Conservation (phyloP, 2,113 vertebrate species). For the Stomatorhinus ivindoensis region DNA sequence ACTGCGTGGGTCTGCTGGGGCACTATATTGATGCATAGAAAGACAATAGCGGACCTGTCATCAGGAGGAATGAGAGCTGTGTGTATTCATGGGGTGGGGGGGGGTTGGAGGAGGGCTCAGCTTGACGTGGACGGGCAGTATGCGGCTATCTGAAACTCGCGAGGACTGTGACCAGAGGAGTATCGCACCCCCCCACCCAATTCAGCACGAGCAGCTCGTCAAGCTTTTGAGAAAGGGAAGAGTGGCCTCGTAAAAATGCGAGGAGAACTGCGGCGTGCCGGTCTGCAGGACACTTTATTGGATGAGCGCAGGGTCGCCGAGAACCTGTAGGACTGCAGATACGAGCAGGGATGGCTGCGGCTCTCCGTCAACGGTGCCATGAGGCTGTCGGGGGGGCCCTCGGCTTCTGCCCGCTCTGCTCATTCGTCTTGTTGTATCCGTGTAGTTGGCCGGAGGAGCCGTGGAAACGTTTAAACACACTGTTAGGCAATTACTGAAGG, state of each 20-base stretch:
- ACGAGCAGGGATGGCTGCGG: slow-evolving; percentile 23
- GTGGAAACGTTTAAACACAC: background rate
- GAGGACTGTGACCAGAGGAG: slow-evolving; percentile 19
- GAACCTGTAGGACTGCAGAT: slow-evolving; percentile 15
- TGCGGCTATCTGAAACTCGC: slow-evolving; percentile 26
- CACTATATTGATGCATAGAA: background rate
- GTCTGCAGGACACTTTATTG: slow-evolving; percentile 38
- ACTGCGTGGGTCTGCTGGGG: background rate
- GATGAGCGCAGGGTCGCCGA: slow-evolving; percentile 42
- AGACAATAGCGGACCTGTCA: background rate
- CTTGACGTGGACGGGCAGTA: slow-evolving; percentile 22
- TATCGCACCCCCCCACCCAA: slow-evolving; percentile 4
- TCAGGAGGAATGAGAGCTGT: background rate
- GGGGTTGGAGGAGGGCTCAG: background rate
- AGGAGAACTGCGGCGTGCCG: slow-evolving; percentile 45
- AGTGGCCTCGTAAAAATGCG: slow-evolving; percentile 46
- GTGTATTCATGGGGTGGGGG: background rate
- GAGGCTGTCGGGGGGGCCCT: background rate
- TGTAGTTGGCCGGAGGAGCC: background rate
- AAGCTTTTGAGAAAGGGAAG: slow-evolving; percentile 35
- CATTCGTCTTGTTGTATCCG: background rate
- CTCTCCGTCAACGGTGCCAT: background rate
- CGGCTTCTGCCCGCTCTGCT: background rate
- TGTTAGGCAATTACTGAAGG: background rate
- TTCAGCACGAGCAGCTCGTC: slow-evolving; percentile 42